phyloP scores from a whole-genome alignment of 1,140 invertebrate genomes.

The Tachypleus tridentatus region DNA sequence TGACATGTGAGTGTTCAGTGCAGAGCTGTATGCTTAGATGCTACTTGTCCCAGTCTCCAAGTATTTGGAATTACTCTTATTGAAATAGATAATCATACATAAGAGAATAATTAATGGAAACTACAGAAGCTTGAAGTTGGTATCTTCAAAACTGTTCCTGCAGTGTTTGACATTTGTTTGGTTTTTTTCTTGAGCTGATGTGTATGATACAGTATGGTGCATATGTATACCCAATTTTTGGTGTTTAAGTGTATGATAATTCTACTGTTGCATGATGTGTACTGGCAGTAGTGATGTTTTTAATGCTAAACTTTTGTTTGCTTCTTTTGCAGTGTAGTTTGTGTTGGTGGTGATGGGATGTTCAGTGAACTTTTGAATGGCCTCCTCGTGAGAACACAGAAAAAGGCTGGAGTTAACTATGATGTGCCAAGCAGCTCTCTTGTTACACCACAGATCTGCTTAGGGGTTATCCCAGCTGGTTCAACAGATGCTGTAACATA shows the following conservation, averaged over 20 bases:
- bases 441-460: conserved; percentile 43
- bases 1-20: too few species aligned
- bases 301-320: not conserved
- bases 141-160: too few species aligned
- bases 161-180: not conserved
- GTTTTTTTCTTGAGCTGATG: not conserved
- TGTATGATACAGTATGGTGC: not conserved
- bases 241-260: too few species aligned
- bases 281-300: not conserved
- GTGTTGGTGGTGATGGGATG: conserved; percentile 78
- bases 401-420: conserved; percentile 43
- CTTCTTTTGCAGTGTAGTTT: conserved; percentile 47
- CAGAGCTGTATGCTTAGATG: too few species aligned
- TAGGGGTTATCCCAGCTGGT: conserved; percentile 59
- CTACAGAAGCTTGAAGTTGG: too few species aligned
- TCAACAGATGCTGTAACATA: conserved; percentile 28
- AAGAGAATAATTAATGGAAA: too few species aligned
- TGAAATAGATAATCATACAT: too few species aligned
- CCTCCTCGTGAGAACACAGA: conserved; percentile 41
- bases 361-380: conserved; percentile 75
- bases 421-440: conserved; percentile 46
- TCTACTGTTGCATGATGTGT: not conserved
- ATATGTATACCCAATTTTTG: too few species aligned
- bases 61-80: too few species aligned
- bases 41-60: too few species aligned